Evolutionary conservation across 2,888 invertebrate species (phyloP).

Genomic region (Slavum lentiscoides): DNA sequence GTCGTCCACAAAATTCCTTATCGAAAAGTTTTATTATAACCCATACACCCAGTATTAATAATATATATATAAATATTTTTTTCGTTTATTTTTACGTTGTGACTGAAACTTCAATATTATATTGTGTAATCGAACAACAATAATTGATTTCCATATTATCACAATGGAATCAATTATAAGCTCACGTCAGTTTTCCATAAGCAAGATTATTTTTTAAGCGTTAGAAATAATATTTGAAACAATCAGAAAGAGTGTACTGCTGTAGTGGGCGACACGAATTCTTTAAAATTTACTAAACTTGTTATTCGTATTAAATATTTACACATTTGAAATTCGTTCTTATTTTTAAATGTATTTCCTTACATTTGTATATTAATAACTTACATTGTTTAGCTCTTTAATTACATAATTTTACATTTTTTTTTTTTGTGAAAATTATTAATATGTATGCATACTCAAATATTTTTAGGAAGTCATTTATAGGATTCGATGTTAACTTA

Average conservation of each 20-base stretch:
- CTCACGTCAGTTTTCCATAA: not conserved
- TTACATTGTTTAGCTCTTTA: constrained; percentile 6
- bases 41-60: not conserved
- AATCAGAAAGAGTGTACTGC: not conserved
- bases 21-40: not conserved
- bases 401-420: constrained; percentile 1
- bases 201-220: not conserved
- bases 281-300: constrained; percentile 4
- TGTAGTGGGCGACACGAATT: not conserved
- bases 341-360: constrained; percentile 17
- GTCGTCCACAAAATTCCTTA: constrained; percentile 1
- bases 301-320: constrained; percentile 33
- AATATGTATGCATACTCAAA: constrained; percentile 21
- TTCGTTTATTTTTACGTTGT: not conserved
- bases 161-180: not conserved
- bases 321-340: constrained; percentile 14
- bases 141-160: not conserved
- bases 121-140: not conserved
- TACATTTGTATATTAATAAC: constrained; percentile 28
- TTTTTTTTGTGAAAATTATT: constrained; percentile 3
- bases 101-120: not conserved
- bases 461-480: constrained; percentile 7
- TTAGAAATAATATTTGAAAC: not conserved
- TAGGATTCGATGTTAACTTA: constrained; percentile 15
- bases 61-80: not conserved